Conservation (phyloP, 1,140 invertebrate species). For the Trachymyrmex septentrionalis region DNA sequence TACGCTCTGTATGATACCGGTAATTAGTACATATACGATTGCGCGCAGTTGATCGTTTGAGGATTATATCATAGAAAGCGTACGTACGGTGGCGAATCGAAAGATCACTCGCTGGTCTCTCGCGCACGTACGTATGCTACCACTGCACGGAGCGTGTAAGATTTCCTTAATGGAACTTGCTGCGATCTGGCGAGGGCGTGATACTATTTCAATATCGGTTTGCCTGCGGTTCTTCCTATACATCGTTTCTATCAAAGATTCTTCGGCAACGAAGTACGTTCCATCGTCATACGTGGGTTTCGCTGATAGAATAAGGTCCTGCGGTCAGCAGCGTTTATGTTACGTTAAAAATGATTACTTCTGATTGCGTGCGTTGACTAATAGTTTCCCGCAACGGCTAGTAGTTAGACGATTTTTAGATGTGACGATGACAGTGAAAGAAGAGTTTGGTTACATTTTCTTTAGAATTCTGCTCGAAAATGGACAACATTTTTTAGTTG, state of each 20-base stretch:
- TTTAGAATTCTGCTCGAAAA: no score
- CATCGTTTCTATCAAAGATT: conserved; percentile 54
- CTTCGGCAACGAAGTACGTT: conserved; percentile 52
- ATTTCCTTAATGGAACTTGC: conserved; percentile 67
- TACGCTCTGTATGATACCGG: background rate
- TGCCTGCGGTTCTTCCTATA: conserved; percentile 67
- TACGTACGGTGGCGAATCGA: conserved; percentile 25
- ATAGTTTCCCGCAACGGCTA: background rate
- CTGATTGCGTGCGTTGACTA: background rate
- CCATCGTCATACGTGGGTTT: conserved; percentile 48
- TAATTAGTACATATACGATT: conserved; percentile 33
- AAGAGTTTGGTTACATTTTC: no score
- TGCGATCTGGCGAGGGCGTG: conserved; percentile 74
- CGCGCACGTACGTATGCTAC: conserved; percentile 70
- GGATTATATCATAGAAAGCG: conserved; percentile 37
- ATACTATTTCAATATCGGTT: conserved; percentile 79
- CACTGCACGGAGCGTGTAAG: conserved; percentile 62
- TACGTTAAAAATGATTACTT: conserved; percentile 40
- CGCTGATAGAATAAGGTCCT: conserved; percentile 50
- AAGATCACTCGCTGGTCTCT: conserved; percentile 25
- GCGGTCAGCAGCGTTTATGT: background rate
- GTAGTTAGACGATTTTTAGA: background rate
- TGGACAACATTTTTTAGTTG: no score
- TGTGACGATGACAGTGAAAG: no score
- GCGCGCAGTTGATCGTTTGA: background rate